Conservation (phyloP, 2,888 invertebrate genomes). For the Cryptocheilus praepositus region DNA sequence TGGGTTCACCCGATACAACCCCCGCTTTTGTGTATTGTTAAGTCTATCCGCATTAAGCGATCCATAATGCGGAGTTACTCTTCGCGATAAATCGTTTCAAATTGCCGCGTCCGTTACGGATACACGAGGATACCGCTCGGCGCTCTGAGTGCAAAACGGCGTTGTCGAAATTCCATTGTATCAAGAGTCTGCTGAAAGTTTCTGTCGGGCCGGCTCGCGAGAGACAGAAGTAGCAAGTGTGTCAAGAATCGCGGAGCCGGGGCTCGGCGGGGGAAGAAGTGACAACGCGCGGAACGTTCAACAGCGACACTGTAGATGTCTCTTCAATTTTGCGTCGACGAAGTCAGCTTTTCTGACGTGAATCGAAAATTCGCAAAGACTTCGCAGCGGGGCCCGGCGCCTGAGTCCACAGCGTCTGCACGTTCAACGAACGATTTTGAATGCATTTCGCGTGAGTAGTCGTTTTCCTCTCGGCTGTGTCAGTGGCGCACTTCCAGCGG, state of each 20-base stretch:
- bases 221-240: neutral
- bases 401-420: too few species aligned
- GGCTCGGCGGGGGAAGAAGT: slow-evolving; percentile 5
- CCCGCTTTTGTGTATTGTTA: slow-evolving; percentile 72
- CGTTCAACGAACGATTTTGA: too few species aligned
- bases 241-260: slow-evolving; percentile 11
- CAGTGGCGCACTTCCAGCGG: too few species aligned
- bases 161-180: slow-evolving; percentile 4
- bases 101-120: slow-evolving; percentile 60
- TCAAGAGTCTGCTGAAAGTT: neutral
- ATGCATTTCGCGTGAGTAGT: too few species aligned
- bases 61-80: slow-evolving; percentile 71
- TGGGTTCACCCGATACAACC: slow-evolving; percentile 65
- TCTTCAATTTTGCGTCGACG: too few species aligned
- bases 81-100: slow-evolving; percentile 70
- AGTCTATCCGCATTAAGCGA: slow-evolving; percentile 73
- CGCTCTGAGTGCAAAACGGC: slow-evolving; percentile 22
- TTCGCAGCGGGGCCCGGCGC: too few species aligned
- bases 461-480: too few species aligned
- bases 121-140: slow-evolving; percentile 18
- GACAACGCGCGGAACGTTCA: slow-evolving; percentile 8
- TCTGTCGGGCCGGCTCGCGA: neutral
- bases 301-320: too few species aligned
- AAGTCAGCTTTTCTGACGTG: too few species aligned
- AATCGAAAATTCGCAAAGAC: too few species aligned